Evolutionary conservation across 2,113 vertebrate species (phyloP), one percentile per base, ranked within the genome.

Genomic region (Pan troglodytes): DNA sequence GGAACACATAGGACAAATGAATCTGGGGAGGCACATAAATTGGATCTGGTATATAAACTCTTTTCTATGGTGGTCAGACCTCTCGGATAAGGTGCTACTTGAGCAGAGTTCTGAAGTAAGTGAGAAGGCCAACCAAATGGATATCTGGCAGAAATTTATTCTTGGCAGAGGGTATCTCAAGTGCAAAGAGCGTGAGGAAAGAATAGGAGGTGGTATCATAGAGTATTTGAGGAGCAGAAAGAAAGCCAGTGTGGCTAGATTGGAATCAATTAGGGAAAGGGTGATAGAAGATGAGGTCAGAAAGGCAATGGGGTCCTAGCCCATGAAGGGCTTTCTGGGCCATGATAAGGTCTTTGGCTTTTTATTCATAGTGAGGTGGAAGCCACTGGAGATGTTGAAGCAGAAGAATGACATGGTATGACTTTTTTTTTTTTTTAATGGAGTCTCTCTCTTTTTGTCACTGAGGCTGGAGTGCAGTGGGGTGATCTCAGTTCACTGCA

Each of bases 91-190:
- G 38, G 40, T 64, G 18, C 32, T 83, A 25, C 57, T 72, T 83
- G 75, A 94, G 17, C 67, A 95, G 32, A 78, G 40, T 55, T 82
- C 92, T 93, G 48, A 81, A 94, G 30, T 43, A 76, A 94, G 30
- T 43, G 32, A 94, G 61, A 50, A 50, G 93, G 6, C 22, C 61
- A 90, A 8, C 20, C 68, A 38, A 9, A 7, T 75, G 48, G n/a
- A 16, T 43, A 48, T 45, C 35, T 61, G 81, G 27, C 14, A 55
- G 83, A 67, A 67, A 92, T 76, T 85, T 50, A 55, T 90, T 83
- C 45, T 72, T 82, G 59, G 68, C 22, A 73, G 27, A 95, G 10
- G 27, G 30, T 22, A 68, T 8, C 22, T 25, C 30, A 93, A 89
- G 40, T 61, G 13, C 17, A 81, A 89, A 93, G 55, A 64, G 8